Conservation (phyloP, 1,140 invertebrate genomes). For the Rhizoglyphus robini region DNA sequence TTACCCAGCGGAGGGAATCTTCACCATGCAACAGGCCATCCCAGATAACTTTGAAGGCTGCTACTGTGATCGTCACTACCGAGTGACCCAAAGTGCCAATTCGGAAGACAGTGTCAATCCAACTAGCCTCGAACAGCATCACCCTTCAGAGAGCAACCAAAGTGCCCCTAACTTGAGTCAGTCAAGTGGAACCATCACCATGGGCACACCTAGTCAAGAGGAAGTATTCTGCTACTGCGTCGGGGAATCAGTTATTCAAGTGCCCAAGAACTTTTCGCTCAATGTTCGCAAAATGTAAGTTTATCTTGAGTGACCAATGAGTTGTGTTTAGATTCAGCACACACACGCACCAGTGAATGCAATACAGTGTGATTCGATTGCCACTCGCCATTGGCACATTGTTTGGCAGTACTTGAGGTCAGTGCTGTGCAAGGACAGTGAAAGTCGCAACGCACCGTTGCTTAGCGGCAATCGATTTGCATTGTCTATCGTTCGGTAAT, state of each 20-base stretch:
- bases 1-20: background rate
- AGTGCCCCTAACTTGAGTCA: background rate
- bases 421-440: too few relatives aligned
- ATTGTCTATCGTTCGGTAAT: too few relatives aligned
- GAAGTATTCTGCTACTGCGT: background rate
- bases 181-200: too few relatives aligned
- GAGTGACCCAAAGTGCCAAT: background rate
- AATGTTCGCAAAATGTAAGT: slow-evolving; percentile 8
- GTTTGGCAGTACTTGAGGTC: too few relatives aligned
- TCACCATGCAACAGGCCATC: background rate
- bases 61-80: slow-evolving; percentile 7
- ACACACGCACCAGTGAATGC: too few relatives aligned
- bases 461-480: too few relatives aligned
- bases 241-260: background rate
- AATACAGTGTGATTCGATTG: too few relatives aligned
- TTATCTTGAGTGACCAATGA: too few relatives aligned
- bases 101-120: background rate
- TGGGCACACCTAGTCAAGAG: background rate
- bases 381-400: too few relatives aligned
- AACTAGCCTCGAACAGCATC: background rate
- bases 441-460: too few relatives aligned
- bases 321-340: too few relatives aligned
- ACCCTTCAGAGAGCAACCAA: background rate
- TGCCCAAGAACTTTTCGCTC: background rate
- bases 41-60: background rate